Evolutionary conservation across 1,140 invertebrate species (phyloP).

Genomic region (Thaumetopoea pityocampa): DNA sequence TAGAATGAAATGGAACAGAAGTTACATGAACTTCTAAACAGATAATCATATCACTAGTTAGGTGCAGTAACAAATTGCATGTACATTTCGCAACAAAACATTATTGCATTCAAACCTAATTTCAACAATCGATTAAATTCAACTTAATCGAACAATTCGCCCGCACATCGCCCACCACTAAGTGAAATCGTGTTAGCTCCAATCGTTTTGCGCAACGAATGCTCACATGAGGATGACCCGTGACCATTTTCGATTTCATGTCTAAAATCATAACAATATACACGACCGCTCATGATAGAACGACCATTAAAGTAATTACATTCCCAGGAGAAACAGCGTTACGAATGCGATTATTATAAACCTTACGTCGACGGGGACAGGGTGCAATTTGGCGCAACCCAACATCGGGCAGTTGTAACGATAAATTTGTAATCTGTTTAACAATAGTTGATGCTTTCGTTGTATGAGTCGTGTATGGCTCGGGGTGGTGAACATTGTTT

Average conservation of each 20-base stretch:
- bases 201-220: slow-evolving; percentile 44
- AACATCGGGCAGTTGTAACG: slow-evolving; percentile 20
- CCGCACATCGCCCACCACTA: slow-evolving; percentile 16
- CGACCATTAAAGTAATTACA: slow-evolving; percentile 58
- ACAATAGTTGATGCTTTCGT: slow-evolving; percentile 57
- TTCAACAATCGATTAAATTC: slow-evolving; percentile 17
- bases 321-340: slow-evolving; percentile 28
- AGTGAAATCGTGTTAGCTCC: slow-evolving; percentile 46
- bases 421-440: slow-evolving; percentile 29
- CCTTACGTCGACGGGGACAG: slow-evolving; percentile 12
- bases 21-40: no score
- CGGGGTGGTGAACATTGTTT: slow-evolving; percentile 56
- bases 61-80: no score
- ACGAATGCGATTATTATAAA: slow-evolving; percentile 24
- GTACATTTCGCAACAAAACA: no score
- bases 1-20: no score
- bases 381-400: slow-evolving; percentile 22
- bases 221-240: slow-evolving; percentile 48
- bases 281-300: slow-evolving; percentile 46
- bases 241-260: slow-evolving; percentile 57
- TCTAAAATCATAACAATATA: slow-evolving; percentile 64
- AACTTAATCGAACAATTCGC: slow-evolving; percentile 10
- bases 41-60: slow-evolving; percentile 10
- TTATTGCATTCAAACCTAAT: slow-evolving; percentile 11
- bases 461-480: slow-evolving; percentile 59